Conservation (phyloP, 2,888 invertebrate genomes). For the Flabesymbios commensalis region DNA sequence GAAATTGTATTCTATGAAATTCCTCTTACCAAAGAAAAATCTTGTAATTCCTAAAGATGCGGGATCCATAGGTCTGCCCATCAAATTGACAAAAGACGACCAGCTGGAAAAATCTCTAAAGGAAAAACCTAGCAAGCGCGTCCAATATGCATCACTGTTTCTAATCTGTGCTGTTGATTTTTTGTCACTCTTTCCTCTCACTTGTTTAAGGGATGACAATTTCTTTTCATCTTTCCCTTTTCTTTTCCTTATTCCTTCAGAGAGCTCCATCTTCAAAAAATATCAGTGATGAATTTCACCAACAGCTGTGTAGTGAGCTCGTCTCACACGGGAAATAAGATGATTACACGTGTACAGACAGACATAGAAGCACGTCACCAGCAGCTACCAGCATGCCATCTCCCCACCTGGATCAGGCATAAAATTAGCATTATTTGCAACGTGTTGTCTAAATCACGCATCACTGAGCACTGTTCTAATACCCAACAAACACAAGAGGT, state of each 20-base stretch:
- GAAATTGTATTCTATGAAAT: too few species aligned
- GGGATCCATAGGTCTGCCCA: constrained; percentile 68
- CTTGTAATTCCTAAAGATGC: constrained; percentile 78
- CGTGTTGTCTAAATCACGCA: too few species aligned
- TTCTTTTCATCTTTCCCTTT: not conserved
- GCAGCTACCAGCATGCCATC: not conserved
- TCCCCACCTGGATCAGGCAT: not conserved
- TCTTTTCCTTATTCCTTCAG: not conserved
- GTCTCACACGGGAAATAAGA: not conserved
- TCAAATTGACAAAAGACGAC: constrained; percentile 71
- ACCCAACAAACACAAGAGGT: too few species aligned
- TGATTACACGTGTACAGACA: not conserved
- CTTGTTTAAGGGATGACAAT: not conserved
- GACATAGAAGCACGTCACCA: not conserved
- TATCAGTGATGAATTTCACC: not conserved
- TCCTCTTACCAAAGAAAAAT: constrained; percentile 82
- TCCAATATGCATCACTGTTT: not conserved
- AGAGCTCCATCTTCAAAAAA: not conserved
- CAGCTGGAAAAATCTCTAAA: constrained; percentile 9
- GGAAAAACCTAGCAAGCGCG: constrained; percentile 9
- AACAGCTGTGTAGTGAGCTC: not conserved
- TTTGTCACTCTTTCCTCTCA: not conserved
- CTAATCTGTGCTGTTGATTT: not conserved
- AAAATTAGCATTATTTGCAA: too few species aligned
- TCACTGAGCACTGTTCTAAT: too few species aligned